A percentile compares a stretch with the other conserved stretches of the same genome.
Conservation (phyloP, 2,888 invertebrate species). For the Limnephilus marmoratus region DNA sequence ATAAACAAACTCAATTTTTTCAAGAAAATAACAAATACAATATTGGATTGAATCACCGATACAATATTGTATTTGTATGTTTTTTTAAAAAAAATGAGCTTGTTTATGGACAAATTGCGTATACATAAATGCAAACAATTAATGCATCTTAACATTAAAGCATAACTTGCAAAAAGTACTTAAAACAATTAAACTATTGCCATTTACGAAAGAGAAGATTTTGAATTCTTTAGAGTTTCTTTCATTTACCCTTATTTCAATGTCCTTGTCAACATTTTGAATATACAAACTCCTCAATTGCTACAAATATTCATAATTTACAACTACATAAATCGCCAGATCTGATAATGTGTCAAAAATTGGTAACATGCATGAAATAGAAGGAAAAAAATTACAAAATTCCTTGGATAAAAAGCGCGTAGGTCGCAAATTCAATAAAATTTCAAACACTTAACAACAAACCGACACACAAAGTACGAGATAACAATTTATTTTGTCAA, state of each 20-base stretch:
- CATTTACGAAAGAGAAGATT: too few relatives aligned
- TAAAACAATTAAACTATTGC: too few relatives aligned
- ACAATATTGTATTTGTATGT: too few relatives aligned
- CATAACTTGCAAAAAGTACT: too few relatives aligned
- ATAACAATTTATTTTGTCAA: background rate
- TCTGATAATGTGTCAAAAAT: background rate
- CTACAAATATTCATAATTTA: background rate
- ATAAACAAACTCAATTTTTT: too few relatives aligned
- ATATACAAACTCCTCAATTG: background rate
- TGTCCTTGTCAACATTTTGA: background rate
- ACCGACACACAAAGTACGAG: background rate
- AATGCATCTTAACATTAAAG: too few relatives aligned
- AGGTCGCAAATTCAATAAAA: background rate
- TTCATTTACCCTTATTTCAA: background rate
- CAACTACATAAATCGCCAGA: background rate
- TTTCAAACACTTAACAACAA: background rate
- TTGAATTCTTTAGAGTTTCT: too few relatives aligned
- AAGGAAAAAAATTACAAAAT: background rate
- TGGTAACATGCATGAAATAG: background rate
- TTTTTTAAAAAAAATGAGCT: too few relatives aligned
- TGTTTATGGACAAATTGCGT: too few relatives aligned
- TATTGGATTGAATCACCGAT: too few relatives aligned
- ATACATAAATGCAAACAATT: too few relatives aligned
- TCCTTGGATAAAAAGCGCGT: background rate
- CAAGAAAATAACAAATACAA: too few relatives aligned